These are phyloP conservation scores for Zophobas atratus DNA, from an alignment of 1,140 invertebrate genomes.

Conservation along the genomic window DNA sequence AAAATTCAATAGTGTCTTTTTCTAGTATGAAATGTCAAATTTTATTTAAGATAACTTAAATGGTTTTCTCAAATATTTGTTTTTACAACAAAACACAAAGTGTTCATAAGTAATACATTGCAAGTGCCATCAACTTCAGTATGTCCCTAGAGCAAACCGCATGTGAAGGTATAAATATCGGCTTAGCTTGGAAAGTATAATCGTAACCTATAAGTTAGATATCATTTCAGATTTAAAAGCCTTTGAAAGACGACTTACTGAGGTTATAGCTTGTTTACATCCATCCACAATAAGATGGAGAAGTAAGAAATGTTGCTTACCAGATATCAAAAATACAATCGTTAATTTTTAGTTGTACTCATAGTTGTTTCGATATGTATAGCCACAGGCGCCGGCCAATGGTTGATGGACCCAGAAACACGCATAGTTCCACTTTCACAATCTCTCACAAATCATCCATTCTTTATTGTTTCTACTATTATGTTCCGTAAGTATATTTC, in stretches of 20 bases:
- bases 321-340: conserved; percentile 31
- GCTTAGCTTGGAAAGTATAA: conserved; percentile 52
- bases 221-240: conserved; percentile 93
- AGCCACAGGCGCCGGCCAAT: conserved; percentile 93
- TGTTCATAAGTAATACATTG: conserved; percentile 7
- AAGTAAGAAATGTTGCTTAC: conserved; percentile 74
- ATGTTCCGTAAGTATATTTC: conserved; percentile 76
- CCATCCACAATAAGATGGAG: conserved; percentile 94
- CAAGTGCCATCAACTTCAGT: conserved; percentile 48
- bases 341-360: conserved; percentile 83
- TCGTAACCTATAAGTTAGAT: conserved; percentile 64
- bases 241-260: conserved; percentile 94
- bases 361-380: conserved; percentile 89
- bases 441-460: conserved; percentile 95
- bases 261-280: conserved; percentile 95
- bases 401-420: conserved; percentile 93
- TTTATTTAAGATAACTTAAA: conserved; percentile 28
- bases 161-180: conserved; percentile 76
- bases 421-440: conserved; percentile 90
- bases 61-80: conserved; percentile 12
- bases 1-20: conserved; percentile 34
- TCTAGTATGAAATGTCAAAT: conserved; percentile 27
- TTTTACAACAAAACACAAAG: conserved; percentile 21
- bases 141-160: conserved; percentile 85
- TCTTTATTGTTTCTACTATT: conserved; percentile 93